Percentiles rank a stretch among this genome's conserved stretches.
Evolutionary conservation across 2,888 invertebrate genomes (phyloP).

Genomic region (Stictocephala bisonia): DNA sequence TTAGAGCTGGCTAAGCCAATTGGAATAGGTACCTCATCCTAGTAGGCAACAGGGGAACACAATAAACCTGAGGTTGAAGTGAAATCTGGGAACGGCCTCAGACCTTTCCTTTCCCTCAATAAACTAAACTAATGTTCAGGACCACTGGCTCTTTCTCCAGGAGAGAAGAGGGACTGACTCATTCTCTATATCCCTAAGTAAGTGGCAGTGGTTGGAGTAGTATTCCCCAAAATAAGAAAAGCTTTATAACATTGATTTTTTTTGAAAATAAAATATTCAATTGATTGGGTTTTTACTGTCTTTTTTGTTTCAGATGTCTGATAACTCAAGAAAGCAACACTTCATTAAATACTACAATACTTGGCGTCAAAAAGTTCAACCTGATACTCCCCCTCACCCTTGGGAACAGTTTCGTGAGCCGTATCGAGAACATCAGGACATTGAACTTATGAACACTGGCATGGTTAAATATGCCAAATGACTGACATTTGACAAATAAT

Average conservation of each 20-base stretch:
- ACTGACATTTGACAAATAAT: background rate
- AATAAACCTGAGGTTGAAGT: too few relatives aligned
- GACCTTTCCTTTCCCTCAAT: too few relatives aligned
- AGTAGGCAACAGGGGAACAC: too few relatives aligned
- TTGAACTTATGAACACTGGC: conserved; percentile 33
- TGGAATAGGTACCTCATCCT: too few relatives aligned
- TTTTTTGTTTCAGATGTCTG: conserved; percentile 21
- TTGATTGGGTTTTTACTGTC: too few relatives aligned
- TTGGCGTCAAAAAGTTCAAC: conserved; percentile 47
- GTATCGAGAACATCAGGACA: conserved; percentile 35
- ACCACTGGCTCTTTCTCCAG: too few relatives aligned
- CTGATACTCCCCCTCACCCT: conserved; percentile 63
- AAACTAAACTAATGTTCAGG: too few relatives aligned
- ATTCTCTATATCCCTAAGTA: background rate
- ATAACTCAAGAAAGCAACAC: conserved; percentile 19
- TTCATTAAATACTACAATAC: conserved; percentile 50
- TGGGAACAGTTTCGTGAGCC: conserved; percentile 62
- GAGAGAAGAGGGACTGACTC: background rate
- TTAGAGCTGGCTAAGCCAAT: too few relatives aligned
- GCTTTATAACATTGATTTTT: background rate
- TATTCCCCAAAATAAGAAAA: too few relatives aligned
- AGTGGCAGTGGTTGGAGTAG: too few relatives aligned
- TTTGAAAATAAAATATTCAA: background rate
- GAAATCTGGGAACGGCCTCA: too few relatives aligned
- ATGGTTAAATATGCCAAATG: conserved; percentile 9